Evolutionary conservation across 2,797 vertebrate genomes (phyloP), one percentile per base, ranked within the genome.

Genomic region (Microchirus variegatus): DNA sequence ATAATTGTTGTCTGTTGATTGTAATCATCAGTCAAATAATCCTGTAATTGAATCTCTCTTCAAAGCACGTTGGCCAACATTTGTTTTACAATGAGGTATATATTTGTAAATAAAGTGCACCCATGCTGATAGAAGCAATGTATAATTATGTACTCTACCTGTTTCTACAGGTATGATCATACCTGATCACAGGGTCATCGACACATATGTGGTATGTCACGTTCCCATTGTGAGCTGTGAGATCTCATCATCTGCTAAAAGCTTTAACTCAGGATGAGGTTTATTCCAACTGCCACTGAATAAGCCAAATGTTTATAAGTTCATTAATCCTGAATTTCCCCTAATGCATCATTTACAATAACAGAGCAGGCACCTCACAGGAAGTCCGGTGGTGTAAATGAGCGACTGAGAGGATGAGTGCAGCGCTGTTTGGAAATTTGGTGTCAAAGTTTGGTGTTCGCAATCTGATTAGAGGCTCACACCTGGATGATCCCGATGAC

Each of bases 301-400:
- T 86, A 35, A 89, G 74, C 75, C 54, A 86, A 84, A 87, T 91
- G 80, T 91, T 93, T 92, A 92, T 56, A 79, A 45, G 53, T 83
- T 75, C 82, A 85, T 89, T 89, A 89, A 90, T 90, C 89, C 83
- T 38, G 76, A 87, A 81, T 90, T 88, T 89, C 83, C 88, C 71
- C 85, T 87, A 91, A 91, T 91, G 88, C 83, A 91, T 85, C 70
- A 82, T 69, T 82, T 80, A 82, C 80, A 87, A 86, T 90, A 87
- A 90, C 88, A 88, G 73, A 63, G 26, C 36, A 15, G 57, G 41
- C 72, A 49, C 53, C 59, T 67, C 68, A 62, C 59, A 79, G 77
- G 70, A 78, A 58, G 73, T 58, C 26, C 17, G 5, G 8, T 5
- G 31, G 53, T 54, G 52, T 63, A 45, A 63, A 65, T 66, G 67